phyloP scores from a whole-genome alignment of 2,797 vertebrate species.

The Mus spretus region DNA sequence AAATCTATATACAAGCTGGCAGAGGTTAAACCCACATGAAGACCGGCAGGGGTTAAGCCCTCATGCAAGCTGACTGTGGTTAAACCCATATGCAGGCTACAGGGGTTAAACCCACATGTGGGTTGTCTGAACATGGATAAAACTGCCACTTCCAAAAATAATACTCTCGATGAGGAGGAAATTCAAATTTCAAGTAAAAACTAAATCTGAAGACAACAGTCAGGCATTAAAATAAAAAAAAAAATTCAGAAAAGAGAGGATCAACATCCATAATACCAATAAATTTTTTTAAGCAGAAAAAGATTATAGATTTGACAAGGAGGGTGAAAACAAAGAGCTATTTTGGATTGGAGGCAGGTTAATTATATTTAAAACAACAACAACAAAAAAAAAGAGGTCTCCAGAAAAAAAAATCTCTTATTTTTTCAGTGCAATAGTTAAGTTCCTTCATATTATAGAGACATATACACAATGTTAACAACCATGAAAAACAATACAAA shows the following conservation, averaged over 20 bases:
- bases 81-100: neutral
- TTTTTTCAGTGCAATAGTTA: conserved; percentile 87
- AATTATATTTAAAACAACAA: conserved; percentile 82
- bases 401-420: conserved; percentile 74
- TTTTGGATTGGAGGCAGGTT: conserved; percentile 81
- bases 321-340: conserved; percentile 67
- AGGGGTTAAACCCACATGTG: neutral
- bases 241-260: conserved; percentile 64
- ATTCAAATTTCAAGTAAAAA: conserved; percentile 70
- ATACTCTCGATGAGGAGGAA: conserved; percentile 55
- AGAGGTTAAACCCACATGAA: neutral
- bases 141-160: neutral
- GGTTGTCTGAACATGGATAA: neutral
- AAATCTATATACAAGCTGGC: neutral
- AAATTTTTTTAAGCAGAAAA: conserved; percentile 57
- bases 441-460: conserved; percentile 88
- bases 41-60: neutral
- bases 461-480: conserved; percentile 90
- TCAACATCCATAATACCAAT: conserved; percentile 36
- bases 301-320: conserved; percentile 68
- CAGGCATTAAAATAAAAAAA: conserved; percentile 75
- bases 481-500: conserved; percentile 92
- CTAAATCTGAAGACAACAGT: conserved; percentile 57
- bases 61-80: neutral
- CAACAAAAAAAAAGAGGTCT: conserved; percentile 83